phyloP scores from a whole-genome alignment of 2,113 vertebrate genomes.

The Rousettus leschenaultii region DNA sequence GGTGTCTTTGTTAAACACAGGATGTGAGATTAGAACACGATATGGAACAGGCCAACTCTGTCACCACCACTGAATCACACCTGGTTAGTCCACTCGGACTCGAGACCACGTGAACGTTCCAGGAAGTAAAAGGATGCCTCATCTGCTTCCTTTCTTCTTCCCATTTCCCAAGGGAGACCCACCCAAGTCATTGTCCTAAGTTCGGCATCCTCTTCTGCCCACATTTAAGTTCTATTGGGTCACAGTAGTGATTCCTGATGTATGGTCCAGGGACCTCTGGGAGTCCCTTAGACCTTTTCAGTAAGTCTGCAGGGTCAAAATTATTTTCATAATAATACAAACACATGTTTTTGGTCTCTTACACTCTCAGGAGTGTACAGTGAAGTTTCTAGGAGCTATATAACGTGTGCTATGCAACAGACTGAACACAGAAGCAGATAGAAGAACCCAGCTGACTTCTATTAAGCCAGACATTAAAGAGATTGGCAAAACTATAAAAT shows the following conservation, averaged over 20 bases:
- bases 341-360: background rate
- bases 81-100: background rate
- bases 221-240: background rate
- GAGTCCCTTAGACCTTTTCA: background rate
- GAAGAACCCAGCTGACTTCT: background rate
- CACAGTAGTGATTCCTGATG: background rate
- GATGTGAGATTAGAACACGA: background rate
- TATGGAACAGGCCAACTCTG: background rate
- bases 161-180: background rate
- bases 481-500: conserved; percentile 28
- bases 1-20: background rate
- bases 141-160: background rate
- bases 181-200: background rate
- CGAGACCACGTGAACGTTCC: background rate
- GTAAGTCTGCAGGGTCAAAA: background rate
- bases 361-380: background rate
- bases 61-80: background rate
- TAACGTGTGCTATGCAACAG: background rate
- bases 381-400: background rate
- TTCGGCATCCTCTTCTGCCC: background rate
- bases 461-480: background rate
- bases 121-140: background rate
- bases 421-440: background rate
- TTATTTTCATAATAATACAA: background rate
- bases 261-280: background rate